A percentile compares a stretch with the other conserved stretches of the same genome.
These are phyloP conservation scores for Drosophila nigritarsus DNA, from an alignment of 2,888 invertebrate genomes.

Conservation along the genomic window DNA sequence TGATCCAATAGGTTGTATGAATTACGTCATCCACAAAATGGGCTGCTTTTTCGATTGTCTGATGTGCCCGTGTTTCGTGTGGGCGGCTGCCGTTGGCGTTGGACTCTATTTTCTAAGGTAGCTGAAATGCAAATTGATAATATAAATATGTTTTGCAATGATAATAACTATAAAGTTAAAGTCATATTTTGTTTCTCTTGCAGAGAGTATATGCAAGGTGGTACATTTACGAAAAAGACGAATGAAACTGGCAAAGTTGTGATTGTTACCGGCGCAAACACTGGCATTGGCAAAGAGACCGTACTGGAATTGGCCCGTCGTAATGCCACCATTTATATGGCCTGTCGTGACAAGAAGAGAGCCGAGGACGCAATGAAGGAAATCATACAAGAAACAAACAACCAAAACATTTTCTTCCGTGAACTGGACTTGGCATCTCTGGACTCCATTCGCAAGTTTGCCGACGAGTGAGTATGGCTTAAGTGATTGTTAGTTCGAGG, in stretches of 20 bases:
- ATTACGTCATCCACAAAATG: conserved; percentile 28
- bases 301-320: conserved; percentile 89
- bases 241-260: conserved; percentile 88
- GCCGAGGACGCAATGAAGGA: conserved; percentile 87
- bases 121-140: conserved; percentile 11
- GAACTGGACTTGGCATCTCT: conserved; percentile 86
- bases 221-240: conserved; percentile 86
- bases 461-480: conserved; percentile 31
- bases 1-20: not conserved
- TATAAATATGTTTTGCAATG: not conserved
- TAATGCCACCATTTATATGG: conserved; percentile 93
- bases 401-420: conserved; percentile 89
- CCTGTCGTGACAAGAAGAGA: conserved; percentile 91
- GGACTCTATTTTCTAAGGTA: conserved; percentile 57
- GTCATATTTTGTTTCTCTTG: not conserved
- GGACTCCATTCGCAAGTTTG: conserved; percentile 85
- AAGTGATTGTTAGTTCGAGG: accelerated
- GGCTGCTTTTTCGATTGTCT: conserved; percentile 16
- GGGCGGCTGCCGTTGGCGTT: conserved; percentile 24
- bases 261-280: conserved; percentile 93
- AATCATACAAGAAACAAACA: conserved; percentile 90
- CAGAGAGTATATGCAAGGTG: conserved; percentile 86
- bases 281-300: conserved; percentile 92
- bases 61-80: conserved; percentile 23
- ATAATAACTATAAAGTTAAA: not conserved